Evolutionary conservation across 2,797 vertebrate genomes (phyloP).

Genomic region (Vultur gryphus): DNA sequence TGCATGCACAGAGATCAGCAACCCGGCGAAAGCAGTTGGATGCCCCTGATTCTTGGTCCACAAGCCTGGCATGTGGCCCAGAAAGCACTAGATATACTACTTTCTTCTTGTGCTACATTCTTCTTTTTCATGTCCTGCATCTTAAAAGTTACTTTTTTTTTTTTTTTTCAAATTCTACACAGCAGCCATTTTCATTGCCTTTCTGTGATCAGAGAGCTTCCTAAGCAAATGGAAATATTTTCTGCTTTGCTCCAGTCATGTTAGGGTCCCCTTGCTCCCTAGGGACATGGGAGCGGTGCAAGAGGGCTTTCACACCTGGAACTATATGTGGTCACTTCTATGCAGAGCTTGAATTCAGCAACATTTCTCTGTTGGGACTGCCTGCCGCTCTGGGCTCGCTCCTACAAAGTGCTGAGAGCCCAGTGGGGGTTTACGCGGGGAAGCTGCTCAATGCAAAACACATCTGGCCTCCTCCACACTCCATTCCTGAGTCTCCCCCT

Average conservation of each 20-base stretch:
- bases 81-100: neutral
- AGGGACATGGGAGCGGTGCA: rapidly evolving
- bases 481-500: neutral
- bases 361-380: neutral
- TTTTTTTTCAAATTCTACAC: neutral
- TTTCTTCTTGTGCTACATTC: neutral
- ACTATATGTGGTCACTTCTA: neutral
- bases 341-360: neutral
- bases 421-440: neutral
- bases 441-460: neutral
- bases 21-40: neutral
- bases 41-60: neutral
- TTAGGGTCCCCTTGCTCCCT: neutral
- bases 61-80: neutral
- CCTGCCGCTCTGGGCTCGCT: neutral
- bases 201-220: neutral
- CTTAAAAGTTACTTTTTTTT: neutral
- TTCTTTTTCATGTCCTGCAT: neutral
- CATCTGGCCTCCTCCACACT: neutral
- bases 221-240: neutral
- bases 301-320: neutral
- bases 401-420: neutral
- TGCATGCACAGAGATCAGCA: neutral
- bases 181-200: neutral
- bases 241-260: neutral